These are phyloP conservation scores for Leistus spinibarbis DNA, from an alignment of 2,888 invertebrate species.

Conservation along the genomic window DNA sequence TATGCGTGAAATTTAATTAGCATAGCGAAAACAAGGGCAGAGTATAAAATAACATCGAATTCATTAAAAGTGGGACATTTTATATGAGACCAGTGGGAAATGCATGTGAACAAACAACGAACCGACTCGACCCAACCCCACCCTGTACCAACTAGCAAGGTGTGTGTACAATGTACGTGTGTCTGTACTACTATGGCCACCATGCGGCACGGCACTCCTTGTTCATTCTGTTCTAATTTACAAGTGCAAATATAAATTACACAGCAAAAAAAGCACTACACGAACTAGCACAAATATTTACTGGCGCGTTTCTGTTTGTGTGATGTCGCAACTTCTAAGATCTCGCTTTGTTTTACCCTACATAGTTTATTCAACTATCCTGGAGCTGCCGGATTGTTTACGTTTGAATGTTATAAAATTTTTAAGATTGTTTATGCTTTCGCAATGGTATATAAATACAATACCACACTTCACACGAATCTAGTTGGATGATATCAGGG, in stretches of 20 bases:
- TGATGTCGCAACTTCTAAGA: not conserved
- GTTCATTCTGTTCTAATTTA: not conserved
- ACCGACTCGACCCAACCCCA: constrained; percentile 5
- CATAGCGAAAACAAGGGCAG: constrained; percentile 18
- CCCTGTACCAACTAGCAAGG: not conserved
- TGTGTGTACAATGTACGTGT: not conserved
- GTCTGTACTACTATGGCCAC: not conserved
- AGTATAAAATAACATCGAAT: constrained; percentile 23
- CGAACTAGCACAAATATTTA: not conserved
- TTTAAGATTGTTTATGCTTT: too few relatives aligned
- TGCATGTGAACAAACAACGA: constrained; percentile 15
- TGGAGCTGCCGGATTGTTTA: too few relatives aligned
- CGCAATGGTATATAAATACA: too few relatives aligned
- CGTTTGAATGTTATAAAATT: too few relatives aligned
- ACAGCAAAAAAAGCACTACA: not conserved
- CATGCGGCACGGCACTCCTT: constrained; percentile 4
- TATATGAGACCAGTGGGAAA: constrained; percentile 22
- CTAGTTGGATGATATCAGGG: too few relatives aligned
- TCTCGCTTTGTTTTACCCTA: not conserved
- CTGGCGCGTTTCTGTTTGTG: not conserved
- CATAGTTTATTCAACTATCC: too few relatives aligned
- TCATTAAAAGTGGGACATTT: constrained; percentile 24
- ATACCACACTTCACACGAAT: too few relatives aligned
- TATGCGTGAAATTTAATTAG: constrained; percentile 31
- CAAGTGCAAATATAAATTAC: constrained; percentile 1